These are phyloP conservation scores for Patella pellucida DNA, from an alignment of 2,888 invertebrate species.

Conservation along the genomic window DNA sequence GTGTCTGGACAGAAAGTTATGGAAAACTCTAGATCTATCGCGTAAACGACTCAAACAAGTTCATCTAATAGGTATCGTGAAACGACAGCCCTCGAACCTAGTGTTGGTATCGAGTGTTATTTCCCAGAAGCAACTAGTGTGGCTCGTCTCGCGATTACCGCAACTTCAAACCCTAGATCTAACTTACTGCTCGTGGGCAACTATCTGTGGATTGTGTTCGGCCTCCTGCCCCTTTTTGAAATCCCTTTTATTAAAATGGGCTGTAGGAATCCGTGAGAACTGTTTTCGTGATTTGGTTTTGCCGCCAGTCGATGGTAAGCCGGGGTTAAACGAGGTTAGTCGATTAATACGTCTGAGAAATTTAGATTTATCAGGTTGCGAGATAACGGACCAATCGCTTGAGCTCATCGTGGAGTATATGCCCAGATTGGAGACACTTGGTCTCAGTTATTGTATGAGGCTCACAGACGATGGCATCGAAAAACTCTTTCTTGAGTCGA, in stretches of 20 bases:
- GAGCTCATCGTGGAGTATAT: conserved; percentile 69
- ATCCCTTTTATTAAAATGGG: conserved; percentile 85
- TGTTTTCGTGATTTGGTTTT: conserved; percentile 87
- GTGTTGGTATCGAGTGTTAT: conserved; percentile 90
- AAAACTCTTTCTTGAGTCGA: conserved; percentile 35
- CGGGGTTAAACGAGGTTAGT: conserved; percentile 80
- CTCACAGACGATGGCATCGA: conserved; percentile 90
- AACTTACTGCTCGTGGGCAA: conserved; percentile 79
- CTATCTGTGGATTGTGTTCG: conserved; percentile 84
- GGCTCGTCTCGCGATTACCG: conserved; percentile 90
- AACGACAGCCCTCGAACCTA: conserved; percentile 88
- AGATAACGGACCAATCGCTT: conserved; percentile 89
- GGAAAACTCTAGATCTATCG: conserved; percentile 88
- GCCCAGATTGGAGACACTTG: conserved; percentile 78
- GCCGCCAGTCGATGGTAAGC: conserved; percentile 87
- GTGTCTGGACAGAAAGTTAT: conserved; percentile 85
- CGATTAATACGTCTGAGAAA: conserved; percentile 83
- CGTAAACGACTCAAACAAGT: conserved; percentile 77
- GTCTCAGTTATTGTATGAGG: conserved; percentile 88
- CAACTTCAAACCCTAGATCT: conserved; percentile 85
- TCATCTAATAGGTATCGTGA: conserved; percentile 85
- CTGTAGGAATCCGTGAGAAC: conserved; percentile 86
- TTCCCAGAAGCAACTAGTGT: conserved; percentile 88
- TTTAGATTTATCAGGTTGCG: conserved; percentile 87
- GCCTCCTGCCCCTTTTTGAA: conserved; percentile 85